A percentile compares a stretch with the other conserved stretches of the same genome.
Evolutionary conservation across 1,140 invertebrate genomes (phyloP).

Genomic region (Bombus cullumanus): DNA sequence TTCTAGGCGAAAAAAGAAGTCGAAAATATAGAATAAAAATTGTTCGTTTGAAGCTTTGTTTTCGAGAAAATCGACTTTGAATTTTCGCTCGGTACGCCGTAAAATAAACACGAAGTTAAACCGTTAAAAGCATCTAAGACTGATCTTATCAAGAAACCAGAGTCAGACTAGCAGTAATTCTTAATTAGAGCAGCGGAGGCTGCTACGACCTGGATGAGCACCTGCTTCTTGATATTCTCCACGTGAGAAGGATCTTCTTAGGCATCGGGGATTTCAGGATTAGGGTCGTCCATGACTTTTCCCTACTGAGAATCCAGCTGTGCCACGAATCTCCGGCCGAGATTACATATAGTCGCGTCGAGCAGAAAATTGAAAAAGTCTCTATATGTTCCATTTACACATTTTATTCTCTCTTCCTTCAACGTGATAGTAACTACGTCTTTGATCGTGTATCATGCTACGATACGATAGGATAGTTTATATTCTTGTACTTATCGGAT

Average conservation of each 20-base stretch:
- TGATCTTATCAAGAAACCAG: background rate
- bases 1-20: too few species aligned
- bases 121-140: background rate
- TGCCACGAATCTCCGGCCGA: slow-evolving; percentile 28
- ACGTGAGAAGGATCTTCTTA: slow-evolving; percentile 48
- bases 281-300: slow-evolving; percentile 53
- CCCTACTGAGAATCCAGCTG: slow-evolving; percentile 36
- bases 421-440: background rate
- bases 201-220: background rate
- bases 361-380: slow-evolving; percentile 60
- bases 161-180: background rate
- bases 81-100: too few species aligned
- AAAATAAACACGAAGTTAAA: background rate
- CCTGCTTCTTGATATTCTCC: slow-evolving; percentile 55
- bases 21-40: too few species aligned
- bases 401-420: background rate
- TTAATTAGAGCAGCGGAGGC: slow-evolving; percentile 5
- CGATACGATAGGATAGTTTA: background rate
- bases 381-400: background rate
- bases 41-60: too few species aligned
- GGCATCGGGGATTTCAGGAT: slow-evolving; percentile 61
- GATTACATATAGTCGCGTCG: slow-evolving; percentile 40
- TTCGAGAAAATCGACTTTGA: too few species aligned
- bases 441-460: background rate
- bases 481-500: background rate